phyloP scores from a whole-genome alignment of 2,888 invertebrate species.

The Chaitophorus viminalis region DNA sequence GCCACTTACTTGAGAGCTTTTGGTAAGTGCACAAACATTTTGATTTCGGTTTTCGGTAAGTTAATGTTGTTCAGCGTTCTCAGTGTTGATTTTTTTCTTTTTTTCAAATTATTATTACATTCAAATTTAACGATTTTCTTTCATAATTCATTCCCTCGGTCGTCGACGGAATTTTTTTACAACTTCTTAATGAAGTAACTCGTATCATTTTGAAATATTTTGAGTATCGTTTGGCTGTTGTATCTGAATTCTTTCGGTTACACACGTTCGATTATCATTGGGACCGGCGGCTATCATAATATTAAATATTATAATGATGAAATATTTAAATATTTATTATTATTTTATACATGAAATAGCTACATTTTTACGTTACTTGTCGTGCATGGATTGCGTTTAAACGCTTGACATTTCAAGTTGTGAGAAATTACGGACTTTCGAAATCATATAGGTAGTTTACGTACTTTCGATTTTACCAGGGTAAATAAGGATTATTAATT shows the following conservation, averaged over 20 bases:
- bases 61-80: neutral
- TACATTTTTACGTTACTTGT: neutral
- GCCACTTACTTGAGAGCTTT: conserved; percentile 61
- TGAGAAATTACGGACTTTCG: too few relatives aligned
- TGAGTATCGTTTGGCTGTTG: neutral
- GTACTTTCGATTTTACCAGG: too few relatives aligned
- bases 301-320: too few relatives aligned
- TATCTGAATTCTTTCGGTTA: neutral
- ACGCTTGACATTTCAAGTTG: too few relatives aligned
- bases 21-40: conserved; percentile 44
- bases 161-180: neutral
- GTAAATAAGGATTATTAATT: too few relatives aligned
- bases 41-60: neutral
- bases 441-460: too few relatives aligned
- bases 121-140: neutral
- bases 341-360: neutral
- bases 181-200: neutral
- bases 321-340: neutral
- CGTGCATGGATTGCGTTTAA: too few relatives aligned
- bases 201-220: neutral
- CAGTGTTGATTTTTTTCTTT: neutral
- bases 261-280: neutral
- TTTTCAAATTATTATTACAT: neutral
- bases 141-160: neutral
- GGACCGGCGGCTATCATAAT: neutral